A percentile compares a stretch with the other conserved stretches of the same genome.
Conservation (phyloP, 2,113 vertebrate species). For the Mystacornis crossleyi region DNA sequence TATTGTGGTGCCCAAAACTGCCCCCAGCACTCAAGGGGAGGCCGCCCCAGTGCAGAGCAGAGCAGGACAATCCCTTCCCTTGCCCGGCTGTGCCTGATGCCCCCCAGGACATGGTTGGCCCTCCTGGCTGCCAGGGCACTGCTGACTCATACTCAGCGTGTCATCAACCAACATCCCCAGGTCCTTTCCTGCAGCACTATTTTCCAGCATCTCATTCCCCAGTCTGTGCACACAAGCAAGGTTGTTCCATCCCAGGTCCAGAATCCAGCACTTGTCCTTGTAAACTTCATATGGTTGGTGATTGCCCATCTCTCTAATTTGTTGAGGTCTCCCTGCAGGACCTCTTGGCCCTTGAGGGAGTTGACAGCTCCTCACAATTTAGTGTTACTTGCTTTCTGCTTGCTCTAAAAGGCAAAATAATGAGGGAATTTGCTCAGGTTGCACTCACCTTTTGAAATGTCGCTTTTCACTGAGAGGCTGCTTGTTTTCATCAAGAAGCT, state of each 20-base stretch:
- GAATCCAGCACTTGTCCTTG: neutral
- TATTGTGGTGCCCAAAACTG: fast-evolving
- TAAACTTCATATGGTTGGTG: neutral
- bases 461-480: neutral
- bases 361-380: neutral
- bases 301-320: neutral
- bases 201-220: neutral
- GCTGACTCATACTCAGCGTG: neutral
- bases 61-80: neutral
- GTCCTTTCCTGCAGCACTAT: neutral
- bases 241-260: neutral
- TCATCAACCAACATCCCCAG: fast-evolving
- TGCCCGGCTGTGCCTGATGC: fast-evolving
- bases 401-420: neutral
- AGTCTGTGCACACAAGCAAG: neutral
- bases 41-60: fast-evolving
- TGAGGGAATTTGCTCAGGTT: neutral
- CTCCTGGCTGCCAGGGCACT: neutral
- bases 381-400: neutral
- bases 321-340: neutral
- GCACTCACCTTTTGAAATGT: neutral
- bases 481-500: neutral
- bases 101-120: fast-evolving
- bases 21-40: fast-evolving
- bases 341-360: neutral